A percentile compares a stretch with the other conserved stretches of the same genome.
phyloP scores from a whole-genome alignment of 2,888 invertebrate genomes.

The Sphaerophoria rueppellii region DNA sequence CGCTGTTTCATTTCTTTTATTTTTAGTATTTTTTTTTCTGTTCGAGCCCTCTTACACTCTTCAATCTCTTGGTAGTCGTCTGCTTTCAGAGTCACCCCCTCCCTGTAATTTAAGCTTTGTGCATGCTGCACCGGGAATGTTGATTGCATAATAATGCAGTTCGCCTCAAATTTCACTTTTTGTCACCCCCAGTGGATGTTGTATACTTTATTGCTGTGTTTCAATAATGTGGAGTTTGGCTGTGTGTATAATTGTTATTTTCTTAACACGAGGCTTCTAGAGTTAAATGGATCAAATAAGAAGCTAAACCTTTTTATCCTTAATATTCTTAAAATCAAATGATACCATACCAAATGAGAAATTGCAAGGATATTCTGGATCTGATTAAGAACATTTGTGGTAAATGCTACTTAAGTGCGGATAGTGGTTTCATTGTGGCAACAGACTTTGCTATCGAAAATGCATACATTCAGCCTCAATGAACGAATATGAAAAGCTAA shows the following conservation, averaged over 20 bases:
- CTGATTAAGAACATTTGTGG: too few species aligned
- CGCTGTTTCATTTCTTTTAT: slow-evolving; percentile 46
- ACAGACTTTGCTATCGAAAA: too few species aligned
- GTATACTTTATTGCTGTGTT: neutral
- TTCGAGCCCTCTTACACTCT: slow-evolving; percentile 29
- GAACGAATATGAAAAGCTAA: too few species aligned
- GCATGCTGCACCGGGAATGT: slow-evolving; percentile 28
- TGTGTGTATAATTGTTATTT: slow-evolving; percentile 12
- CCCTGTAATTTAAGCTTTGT: slow-evolving; percentile 6
- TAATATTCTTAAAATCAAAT: too few species aligned
- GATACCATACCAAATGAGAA: neutral
- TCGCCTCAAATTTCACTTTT: neutral
- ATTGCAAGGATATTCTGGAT: too few species aligned
- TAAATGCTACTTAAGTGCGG: too few species aligned
- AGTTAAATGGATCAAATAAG: slow-evolving; percentile 3
- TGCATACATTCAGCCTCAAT: too few species aligned
- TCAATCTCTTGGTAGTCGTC: slow-evolving; percentile 6
- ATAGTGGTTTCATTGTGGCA: too few species aligned
- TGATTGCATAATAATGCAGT: slow-evolving; percentile 15
- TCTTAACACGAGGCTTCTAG: neutral
- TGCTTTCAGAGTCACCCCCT: neutral
- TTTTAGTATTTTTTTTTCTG: slow-evolving; percentile 22
- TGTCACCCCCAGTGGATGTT: neutral
- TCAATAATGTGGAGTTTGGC: neutral
- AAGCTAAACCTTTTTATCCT: neutral